These are phyloP conservation scores for Euzetes globulus DNA, from an alignment of 2,888 invertebrate genomes.

Conservation along the genomic window DNA sequence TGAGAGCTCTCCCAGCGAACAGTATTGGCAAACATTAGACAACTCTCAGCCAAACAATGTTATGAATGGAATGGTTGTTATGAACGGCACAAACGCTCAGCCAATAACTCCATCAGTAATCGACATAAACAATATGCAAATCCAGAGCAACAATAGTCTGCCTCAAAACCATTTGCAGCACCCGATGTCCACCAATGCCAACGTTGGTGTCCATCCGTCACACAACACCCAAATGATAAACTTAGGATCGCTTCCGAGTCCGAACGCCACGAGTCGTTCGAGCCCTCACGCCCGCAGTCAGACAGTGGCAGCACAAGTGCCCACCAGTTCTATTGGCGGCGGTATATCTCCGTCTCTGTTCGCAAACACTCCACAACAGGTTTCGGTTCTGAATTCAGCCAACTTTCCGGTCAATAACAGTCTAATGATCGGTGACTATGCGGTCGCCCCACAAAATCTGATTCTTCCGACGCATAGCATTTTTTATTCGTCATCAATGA, in stretches of 20 bases:
- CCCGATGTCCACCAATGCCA: not conserved
- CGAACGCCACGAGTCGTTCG: constrained; percentile 43
- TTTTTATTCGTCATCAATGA: not conserved
- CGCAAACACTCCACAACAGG: constrained; percentile 45
- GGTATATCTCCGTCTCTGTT: constrained; percentile 64
- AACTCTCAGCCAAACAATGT: not conserved
- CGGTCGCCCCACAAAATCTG: constrained; percentile 50
- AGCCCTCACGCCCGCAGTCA: constrained; percentile 9
- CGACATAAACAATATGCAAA: constrained; percentile 22
- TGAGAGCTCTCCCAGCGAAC: constrained; percentile 83
- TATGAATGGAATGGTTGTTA: constrained; percentile 11
- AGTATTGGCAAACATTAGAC: constrained; percentile 60
- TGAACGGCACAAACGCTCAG: constrained; percentile 1
- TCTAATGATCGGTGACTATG: constrained; percentile 68
- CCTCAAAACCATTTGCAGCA: not conserved
- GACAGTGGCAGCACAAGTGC: constrained; percentile 43
- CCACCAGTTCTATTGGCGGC: constrained; percentile 56
- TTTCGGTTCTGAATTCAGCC: constrained; percentile 56
- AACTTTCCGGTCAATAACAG: constrained; percentile 62
- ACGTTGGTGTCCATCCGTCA: not conserved
- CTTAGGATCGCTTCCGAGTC: constrained; percentile 39
- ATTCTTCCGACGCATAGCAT: constrained; percentile 12
- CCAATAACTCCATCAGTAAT: not conserved
- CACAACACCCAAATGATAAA: constrained; percentile 17
- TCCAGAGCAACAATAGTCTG: not conserved